Evolutionary conservation across 2,888 invertebrate species (phyloP), one percentile per base, ranked within the genome.

Genomic region (Acrobasis suavella): DNA sequence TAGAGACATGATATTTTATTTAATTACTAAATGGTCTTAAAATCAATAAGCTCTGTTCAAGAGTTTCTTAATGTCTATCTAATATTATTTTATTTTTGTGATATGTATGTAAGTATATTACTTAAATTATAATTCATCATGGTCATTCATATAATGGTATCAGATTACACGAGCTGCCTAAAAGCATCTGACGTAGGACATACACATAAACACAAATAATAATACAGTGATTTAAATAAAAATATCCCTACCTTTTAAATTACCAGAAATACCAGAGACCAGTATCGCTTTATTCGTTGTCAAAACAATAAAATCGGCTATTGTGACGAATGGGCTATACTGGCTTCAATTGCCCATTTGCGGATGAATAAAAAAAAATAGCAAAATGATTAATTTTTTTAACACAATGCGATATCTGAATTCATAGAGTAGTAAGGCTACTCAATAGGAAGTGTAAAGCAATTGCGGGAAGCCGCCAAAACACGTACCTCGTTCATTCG

Each of bases 401-500:
- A 38, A 66, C 62, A 58, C 58, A 60, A 64, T 62, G 58, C 39
- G 60, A 62, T 59, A 56, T 50, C 39, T 61, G 46, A 51, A 61
- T 61, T 61, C 61, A 49, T 60, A 56, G 32, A 39, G 50, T 58
- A 58, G 58, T 37, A 62, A 54, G 54, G 55, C 66, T 64, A 63
- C 67, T 76, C 68, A 72, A 56, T 72, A 70, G 74, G 76, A 80
- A 77, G 80, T 83, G 83, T 82, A 83, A 83, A 86, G 78, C 83
- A 85, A 88, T 85, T 87, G 83, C 69, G 78, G 76, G 79, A 66
- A 82, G 80, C 84, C 86, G 87, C 87, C 88, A 89, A 88, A 89
- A 89, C 90, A 91, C 89, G 89, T 89, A 86, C 75, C 83, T 82
- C 85, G 86, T 88, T 89, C 86, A 87, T 85, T 86, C 77, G 72